These are phyloP conservation scores for Tragelaphus scriptus DNA, from an alignment of 2,113 vertebrate genomes.

Conservation along the genomic window DNA sequence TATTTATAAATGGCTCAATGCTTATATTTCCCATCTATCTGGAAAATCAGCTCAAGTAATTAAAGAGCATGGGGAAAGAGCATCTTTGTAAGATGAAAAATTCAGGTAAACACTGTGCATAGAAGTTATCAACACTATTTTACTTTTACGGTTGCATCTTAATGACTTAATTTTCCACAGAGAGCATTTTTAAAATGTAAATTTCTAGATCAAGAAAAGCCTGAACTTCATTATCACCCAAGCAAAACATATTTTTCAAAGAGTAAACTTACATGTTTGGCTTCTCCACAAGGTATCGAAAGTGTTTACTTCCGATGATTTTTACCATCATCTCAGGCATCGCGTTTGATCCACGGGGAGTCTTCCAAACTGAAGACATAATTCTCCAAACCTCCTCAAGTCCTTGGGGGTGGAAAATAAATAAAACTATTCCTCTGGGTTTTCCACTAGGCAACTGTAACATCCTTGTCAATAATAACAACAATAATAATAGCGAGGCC, in stretches of 20 bases:
- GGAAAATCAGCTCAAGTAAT: slow-evolving; percentile 38
- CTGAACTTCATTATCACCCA: slow-evolving; percentile 23
- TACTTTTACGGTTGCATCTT: slow-evolving; percentile 5
- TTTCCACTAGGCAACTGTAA: background rate
- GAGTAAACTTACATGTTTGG: slow-evolving; percentile 38
- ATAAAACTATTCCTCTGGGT: background rate
- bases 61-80: slow-evolving; percentile 44
- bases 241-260: slow-evolving; percentile 47
- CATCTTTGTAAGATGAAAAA: slow-evolving; percentile 48
- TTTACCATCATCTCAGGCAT: slow-evolving; percentile 55
- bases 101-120: background rate
- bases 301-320: slow-evolving; percentile 63
- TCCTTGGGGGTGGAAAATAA: background rate
- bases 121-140: slow-evolving; percentile 26
- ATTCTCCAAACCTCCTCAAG: background rate
- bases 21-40: slow-evolving; percentile 47
- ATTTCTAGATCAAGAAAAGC: slow-evolving; percentile 9
- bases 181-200: slow-evolving; percentile 34
- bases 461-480: background rate
- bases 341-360: background rate
- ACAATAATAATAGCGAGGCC: background rate
- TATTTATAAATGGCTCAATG: slow-evolving; percentile 42
- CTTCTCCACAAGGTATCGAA: slow-evolving; percentile 46
- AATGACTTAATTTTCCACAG: slow-evolving; percentile 50
- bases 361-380: slow-evolving; percentile 32